A percentile compares a stretch with the other conserved stretches of the same genome.
These are phyloP conservation scores for Nibea albiflora DNA, from an alignment of 2,113 vertebrate species.

Conservation along the genomic window DNA sequence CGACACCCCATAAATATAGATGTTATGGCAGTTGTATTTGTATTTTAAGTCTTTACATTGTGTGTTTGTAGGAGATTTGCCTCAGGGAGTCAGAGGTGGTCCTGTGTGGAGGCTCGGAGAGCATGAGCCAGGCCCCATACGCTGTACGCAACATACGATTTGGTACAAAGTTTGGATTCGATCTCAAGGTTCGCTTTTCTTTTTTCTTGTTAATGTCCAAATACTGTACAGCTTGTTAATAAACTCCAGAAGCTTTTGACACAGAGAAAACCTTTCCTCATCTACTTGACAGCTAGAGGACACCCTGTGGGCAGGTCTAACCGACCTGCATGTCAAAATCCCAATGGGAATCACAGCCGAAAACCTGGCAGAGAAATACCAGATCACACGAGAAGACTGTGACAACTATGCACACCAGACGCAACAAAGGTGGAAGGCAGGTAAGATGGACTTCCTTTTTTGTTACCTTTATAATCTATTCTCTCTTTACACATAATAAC, in stretches of 20 bases:
- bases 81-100: constrained; percentile 93
- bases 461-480: neutral
- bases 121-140: constrained; percentile 94
- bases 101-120: constrained; percentile 93
- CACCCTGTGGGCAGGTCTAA: constrained; percentile 90
- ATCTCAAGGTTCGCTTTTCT: constrained; percentile 87
- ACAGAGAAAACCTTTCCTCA: neutral
- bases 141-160: constrained; percentile 92
- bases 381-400: constrained; percentile 90
- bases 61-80: constrained; percentile 90
- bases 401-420: constrained; percentile 90
- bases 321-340: constrained; percentile 89
- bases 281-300: constrained; percentile 89
- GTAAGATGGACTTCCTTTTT: constrained; percentile 76
- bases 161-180: constrained; percentile 91
- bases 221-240: neutral
- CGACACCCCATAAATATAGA: too few relatives aligned
- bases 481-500: neutral
- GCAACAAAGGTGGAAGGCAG: constrained; percentile 94
- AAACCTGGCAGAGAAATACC: constrained; percentile 93
- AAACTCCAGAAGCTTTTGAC: neutral
- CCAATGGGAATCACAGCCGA: constrained; percentile 96
- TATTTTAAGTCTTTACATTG: neutral
- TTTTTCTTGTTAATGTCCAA: neutral
- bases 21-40: too few relatives aligned